These are phyloP conservation scores for Thalassarche chlororhynchos DNA, from an alignment of 2,113 vertebrate species.

Conservation along the genomic window DNA sequence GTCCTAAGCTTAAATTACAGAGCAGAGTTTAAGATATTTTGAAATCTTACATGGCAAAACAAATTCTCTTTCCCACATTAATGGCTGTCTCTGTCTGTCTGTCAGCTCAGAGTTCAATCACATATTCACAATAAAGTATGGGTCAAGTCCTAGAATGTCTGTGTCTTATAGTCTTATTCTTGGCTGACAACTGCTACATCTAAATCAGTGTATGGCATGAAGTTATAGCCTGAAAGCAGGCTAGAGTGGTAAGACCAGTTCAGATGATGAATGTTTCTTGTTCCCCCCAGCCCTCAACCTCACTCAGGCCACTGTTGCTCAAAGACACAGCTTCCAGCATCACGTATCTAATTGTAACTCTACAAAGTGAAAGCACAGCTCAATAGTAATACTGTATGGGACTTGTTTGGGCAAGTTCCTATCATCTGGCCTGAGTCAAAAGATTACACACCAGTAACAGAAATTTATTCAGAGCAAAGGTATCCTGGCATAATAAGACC, in stretches of 20 bases:
- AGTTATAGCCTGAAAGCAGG: constrained; percentile 42
- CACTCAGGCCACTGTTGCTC: background rate
- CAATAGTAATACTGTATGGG: background rate
- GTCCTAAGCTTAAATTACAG: background rate
- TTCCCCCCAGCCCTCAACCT: background rate
- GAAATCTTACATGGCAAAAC: constrained; percentile 54
- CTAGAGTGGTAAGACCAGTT: background rate
- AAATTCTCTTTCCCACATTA: constrained; percentile 53
- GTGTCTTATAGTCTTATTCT: constrained; percentile 50
- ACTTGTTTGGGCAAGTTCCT: background rate
- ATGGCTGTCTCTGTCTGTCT: constrained; percentile 49
- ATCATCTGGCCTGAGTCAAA: constrained; percentile 24
- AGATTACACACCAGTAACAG: constrained; percentile 28
- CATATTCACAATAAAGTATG: constrained; percentile 55
- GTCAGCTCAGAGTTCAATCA: constrained; percentile 60
- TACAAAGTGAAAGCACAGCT: background rate
- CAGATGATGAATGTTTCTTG: background rate
- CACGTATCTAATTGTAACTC: background rate
- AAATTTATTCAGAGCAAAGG: constrained; percentile 54
- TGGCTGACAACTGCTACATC: constrained; percentile 64
- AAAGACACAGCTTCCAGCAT: background rate
- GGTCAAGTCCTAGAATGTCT: constrained; percentile 56
- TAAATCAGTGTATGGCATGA: constrained; percentile 56
- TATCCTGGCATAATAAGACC: constrained; percentile 35
- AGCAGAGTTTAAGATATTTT: constrained; percentile 35